Evolutionary conservation across 2,113 vertebrate species (phyloP).

Genomic region (Suncus etruscus): DNA sequence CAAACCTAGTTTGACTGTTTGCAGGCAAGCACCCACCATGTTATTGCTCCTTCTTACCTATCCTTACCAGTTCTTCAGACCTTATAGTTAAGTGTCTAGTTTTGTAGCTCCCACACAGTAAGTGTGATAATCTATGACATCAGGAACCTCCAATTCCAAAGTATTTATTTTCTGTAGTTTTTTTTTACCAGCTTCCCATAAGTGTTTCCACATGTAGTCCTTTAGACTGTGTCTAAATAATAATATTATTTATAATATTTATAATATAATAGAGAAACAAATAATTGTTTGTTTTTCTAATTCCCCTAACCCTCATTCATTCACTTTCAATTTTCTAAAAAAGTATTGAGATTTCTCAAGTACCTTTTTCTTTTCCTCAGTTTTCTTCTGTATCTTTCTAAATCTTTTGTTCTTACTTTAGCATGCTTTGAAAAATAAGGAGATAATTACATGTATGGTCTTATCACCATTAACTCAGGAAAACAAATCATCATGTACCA

Average conservation of each 20-base stretch:
- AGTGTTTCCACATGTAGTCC: background rate
- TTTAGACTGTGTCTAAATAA: background rate
- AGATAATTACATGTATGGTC: constrained; percentile 22
- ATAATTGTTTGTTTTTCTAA: background rate
- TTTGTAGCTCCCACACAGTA: background rate
- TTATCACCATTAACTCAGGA: constrained; percentile 27
- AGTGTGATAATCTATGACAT: background rate
- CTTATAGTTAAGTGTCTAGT: background rate
- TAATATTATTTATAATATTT: too few relatives aligned
- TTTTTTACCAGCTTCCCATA: background rate
- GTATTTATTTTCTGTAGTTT: background rate
- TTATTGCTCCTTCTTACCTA: background rate
- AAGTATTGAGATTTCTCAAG: constrained; percentile 31
- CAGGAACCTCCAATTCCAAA: background rate
- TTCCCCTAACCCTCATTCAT: background rate
- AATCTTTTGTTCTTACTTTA: constrained; percentile 38
- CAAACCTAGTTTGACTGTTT: too few relatives aligned
- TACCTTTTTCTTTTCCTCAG: background rate
- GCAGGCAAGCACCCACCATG: too few relatives aligned
- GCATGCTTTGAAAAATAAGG: background rate
- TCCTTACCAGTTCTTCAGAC: background rate
- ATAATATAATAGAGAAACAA: too few relatives aligned
- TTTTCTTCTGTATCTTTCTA: background rate
- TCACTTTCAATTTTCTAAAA: constrained; percentile 40
- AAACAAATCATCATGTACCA: constrained; percentile 62